Conservation (phyloP, 2,113 vertebrate species). For the Dendropsophus ebraccatus region DNA sequence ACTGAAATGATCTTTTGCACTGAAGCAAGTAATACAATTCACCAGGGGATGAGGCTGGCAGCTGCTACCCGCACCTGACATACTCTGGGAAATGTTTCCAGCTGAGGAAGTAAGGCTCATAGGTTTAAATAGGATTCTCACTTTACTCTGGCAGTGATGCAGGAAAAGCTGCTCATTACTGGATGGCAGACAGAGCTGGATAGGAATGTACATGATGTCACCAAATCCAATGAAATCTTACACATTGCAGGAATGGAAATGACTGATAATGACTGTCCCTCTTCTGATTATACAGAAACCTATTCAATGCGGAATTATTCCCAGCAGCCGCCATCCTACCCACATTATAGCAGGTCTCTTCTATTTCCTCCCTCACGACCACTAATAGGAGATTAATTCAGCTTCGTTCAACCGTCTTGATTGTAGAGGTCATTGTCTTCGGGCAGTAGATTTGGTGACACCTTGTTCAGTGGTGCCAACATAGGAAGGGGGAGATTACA, state of each 20-base stretch:
- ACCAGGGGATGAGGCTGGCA: conserved; percentile 33
- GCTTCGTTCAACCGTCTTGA: not conserved
- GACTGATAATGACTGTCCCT: not conserved
- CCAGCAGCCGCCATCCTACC: not conserved
- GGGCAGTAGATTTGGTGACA: too few relatives aligned
- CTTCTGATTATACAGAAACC: not conserved
- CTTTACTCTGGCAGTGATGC: conserved; percentile 39
- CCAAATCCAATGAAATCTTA: not conserved
- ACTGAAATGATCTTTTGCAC: conserved; percentile 38
- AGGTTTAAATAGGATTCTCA: conserved; percentile 34
- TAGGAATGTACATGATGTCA: not conserved
- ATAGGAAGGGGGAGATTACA: too few relatives aligned
- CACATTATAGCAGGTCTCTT: not conserved
- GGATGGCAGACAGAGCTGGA: conserved; percentile 18
- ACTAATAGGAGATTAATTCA: not conserved
- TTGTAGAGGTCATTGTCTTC: not conserved
- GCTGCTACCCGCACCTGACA: conserved; percentile 44
- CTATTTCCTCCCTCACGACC: not conserved
- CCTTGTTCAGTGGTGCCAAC: too few relatives aligned
- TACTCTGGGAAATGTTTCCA: conserved; percentile 23
- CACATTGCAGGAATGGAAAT: conserved; percentile 23
- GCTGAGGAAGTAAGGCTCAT: conserved; percentile 16
- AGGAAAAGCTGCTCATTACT: conserved; percentile 39
- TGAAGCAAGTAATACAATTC: conserved; percentile 52
- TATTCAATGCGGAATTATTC: not conserved